Percentiles rank a stretch among this genome's conserved stretches.
Conservation (phyloP, 2,797 vertebrate genomes). For the Orestias chungarensis region DNA sequence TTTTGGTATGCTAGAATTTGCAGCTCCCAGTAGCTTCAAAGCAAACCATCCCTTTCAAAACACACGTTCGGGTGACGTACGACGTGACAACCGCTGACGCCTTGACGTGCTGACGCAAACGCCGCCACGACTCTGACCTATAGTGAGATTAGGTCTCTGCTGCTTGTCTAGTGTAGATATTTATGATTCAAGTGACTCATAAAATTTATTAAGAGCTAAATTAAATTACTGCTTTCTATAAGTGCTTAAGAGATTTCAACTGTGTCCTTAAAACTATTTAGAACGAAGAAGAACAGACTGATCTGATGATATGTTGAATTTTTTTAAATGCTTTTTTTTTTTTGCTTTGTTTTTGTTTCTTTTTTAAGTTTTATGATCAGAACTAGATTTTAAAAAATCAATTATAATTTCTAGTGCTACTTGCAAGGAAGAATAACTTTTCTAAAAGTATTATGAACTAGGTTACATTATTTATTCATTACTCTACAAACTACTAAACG, state of each 20-base stretch:
- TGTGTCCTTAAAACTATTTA: slow-evolving; percentile 32
- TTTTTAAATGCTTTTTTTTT: background rate
- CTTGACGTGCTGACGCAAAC: slow-evolving; percentile 49
- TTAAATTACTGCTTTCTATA: background rate
- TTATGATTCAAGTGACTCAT: background rate
- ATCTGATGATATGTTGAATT: slow-evolving; percentile 47
- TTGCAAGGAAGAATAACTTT: too few species aligned
- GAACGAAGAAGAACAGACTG: background rate
- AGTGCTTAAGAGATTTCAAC: background rate
- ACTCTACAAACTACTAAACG: background rate
- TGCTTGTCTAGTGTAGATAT: background rate
- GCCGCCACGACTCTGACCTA: background rate
- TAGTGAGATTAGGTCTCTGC: too few species aligned
- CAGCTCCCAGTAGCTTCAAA: slow-evolving; percentile 51
- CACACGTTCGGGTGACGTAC: slow-evolving; percentile 62
- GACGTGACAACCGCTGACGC: slow-evolving; percentile 42
- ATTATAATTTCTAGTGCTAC: background rate
- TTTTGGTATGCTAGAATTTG: too few species aligned
- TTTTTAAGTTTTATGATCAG: background rate
- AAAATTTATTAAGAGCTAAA: rapidly evolving
- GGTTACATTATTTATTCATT: too few species aligned
- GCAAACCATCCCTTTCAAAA: slow-evolving; percentile 72
- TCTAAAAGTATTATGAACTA: too few species aligned
- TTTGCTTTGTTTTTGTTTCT: background rate
- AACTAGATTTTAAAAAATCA: background rate